phyloP scores from a whole-genome alignment of 2,797 vertebrate genomes.

The Gila robusta region DNA sequence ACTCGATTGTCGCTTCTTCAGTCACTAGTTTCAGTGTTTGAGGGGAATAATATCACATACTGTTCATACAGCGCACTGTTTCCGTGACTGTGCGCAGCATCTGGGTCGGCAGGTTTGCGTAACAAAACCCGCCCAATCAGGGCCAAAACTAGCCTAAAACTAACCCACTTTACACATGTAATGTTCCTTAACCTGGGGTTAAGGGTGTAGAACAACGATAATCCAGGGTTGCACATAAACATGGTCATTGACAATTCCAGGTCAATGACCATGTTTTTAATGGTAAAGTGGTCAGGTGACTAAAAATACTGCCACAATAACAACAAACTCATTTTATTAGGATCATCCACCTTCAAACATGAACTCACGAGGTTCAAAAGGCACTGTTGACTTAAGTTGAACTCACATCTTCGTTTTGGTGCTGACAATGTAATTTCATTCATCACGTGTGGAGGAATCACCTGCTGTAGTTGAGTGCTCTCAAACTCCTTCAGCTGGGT shows the following conservation, averaged over 20 bases:
- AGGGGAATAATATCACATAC: too few relatives aligned
- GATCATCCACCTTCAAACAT: neutral
- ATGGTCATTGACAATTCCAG: neutral
- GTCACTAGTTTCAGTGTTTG: too few relatives aligned
- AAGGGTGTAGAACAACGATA: too few relatives aligned
- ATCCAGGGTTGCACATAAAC: neutral
- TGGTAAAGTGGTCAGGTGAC: neutral
- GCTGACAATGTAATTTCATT: neutral
- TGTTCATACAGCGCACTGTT: too few relatives aligned
- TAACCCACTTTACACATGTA: too few relatives aligned
- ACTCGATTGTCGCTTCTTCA: too few relatives aligned
- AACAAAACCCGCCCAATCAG: too few relatives aligned
- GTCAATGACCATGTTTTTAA: neutral
- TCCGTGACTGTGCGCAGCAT: too few relatives aligned
- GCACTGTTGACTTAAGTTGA: neutral
- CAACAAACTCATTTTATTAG: neutral
- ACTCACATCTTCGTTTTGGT: neutral
- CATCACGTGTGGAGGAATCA: constrained; percentile 64
- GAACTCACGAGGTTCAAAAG: neutral
- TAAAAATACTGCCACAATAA: neutral
- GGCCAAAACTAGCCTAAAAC: too few relatives aligned
- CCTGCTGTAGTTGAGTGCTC: constrained; percentile 83
- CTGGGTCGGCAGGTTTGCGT: too few relatives aligned
- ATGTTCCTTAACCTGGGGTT: too few relatives aligned
- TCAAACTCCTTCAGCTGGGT: constrained; percentile 93